These are phyloP conservation scores for Orius insidiosus DNA, from an alignment of 1,140 invertebrate species.

Conservation along the genomic window DNA sequence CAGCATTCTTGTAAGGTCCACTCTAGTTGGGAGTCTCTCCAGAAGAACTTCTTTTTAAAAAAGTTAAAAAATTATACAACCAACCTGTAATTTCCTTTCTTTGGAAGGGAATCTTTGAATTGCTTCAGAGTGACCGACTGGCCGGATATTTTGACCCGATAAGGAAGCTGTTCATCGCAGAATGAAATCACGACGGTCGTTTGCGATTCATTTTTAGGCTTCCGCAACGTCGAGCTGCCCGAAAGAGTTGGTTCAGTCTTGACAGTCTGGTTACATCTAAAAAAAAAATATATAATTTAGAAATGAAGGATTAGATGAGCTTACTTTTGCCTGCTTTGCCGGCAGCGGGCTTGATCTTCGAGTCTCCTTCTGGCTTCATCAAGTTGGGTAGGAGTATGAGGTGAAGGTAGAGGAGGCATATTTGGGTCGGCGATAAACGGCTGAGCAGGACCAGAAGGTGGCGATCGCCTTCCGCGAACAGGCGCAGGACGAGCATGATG, in stretches of 20 bases:
- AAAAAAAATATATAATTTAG: too few species aligned
- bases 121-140: slow-evolving; percentile 62
- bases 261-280: slow-evolving; percentile 7
- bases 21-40: too few species aligned
- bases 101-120: slow-evolving; percentile 80
- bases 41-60: too few species aligned
- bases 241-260: slow-evolving; percentile 13
- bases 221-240: slow-evolving; percentile 16
- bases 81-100: slow-evolving; percentile 81
- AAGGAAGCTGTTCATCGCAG: slow-evolving; percentile 75
- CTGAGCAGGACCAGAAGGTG: slow-evolving; percentile 30
- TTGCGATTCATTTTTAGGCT: slow-evolving; percentile 29
- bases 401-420: slow-evolving; percentile 43
- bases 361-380: slow-evolving; percentile 57
- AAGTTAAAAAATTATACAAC: too few species aligned
- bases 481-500: slow-evolving; percentile 3
- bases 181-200: slow-evolving; percentile 68
- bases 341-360: slow-evolving; percentile 32
- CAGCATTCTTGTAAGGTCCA: too few species aligned
- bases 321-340: slow-evolving; percentile 30
- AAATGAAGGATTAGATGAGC: slow-evolving; percentile 4
- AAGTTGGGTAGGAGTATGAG: slow-evolving; percentile 48
- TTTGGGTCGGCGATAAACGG: slow-evolving; percentile 45
- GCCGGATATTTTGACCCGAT: slow-evolving; percentile 70
- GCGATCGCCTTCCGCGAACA: slow-evolving; percentile 9